Conservation (phyloP, 2,888 invertebrate genomes). For the Trissolcus brochymenae region DNA sequence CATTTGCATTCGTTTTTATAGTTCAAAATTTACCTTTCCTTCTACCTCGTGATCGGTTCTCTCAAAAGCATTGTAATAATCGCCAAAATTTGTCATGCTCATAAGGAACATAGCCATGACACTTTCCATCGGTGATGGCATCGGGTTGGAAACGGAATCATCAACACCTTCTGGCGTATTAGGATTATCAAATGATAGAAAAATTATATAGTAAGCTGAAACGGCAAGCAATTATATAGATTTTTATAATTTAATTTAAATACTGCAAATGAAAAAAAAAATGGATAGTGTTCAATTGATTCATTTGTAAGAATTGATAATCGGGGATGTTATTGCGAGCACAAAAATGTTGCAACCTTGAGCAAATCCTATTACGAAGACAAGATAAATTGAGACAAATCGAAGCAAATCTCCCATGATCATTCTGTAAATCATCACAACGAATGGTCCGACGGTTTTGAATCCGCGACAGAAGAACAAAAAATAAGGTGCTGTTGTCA, state of each 20-base stretch:
- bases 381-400: constrained; percentile 96
- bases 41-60: constrained; percentile 91
- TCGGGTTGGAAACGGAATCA: constrained; percentile 89
- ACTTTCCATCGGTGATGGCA: constrained; percentile 95
- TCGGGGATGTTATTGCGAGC: too few relatives aligned
- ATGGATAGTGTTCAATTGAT: not conserved
- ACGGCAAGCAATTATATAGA: constrained; percentile 42
- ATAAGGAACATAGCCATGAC: constrained; percentile 99
- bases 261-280: not conserved
- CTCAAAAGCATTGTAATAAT: constrained; percentile 94
- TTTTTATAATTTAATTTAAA: not conserved
- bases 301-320: too few relatives aligned
- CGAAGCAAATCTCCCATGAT: constrained; percentile 96
- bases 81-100: constrained; percentile 97
- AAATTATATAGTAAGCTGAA: constrained; percentile 93
- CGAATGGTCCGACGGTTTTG: constrained; percentile 98
- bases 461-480: constrained; percentile 99
- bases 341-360: constrained; percentile 81
- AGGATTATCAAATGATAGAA: constrained; percentile 90
- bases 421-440: constrained; percentile 99
- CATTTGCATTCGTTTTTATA: not conserved
- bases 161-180: constrained; percentile 89
- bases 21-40: constrained; percentile 83
- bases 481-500: constrained; percentile 97
- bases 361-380: constrained; percentile 98